phyloP scores from a whole-genome alignment of 2,113 vertebrate genomes.

The Zosterops japonicus region DNA sequence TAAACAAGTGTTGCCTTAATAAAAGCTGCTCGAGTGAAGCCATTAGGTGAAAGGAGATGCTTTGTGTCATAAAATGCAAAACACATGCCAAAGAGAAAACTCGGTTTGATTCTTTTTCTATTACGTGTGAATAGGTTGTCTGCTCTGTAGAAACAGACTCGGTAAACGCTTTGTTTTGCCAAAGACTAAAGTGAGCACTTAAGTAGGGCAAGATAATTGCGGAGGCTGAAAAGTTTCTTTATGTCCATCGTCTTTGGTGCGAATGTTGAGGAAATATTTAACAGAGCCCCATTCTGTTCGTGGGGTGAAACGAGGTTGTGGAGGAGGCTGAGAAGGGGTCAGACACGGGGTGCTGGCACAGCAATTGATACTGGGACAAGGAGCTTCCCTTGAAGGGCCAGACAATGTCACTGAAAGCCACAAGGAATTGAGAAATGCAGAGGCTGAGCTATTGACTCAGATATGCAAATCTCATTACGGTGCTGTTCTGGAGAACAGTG shows the following conservation, averaged over 20 bases:
- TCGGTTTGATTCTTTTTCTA: neutral
- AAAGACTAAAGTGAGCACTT: neutral
- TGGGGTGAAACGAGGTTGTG: neutral
- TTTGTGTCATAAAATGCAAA: neutral
- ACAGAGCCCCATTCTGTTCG: neutral
- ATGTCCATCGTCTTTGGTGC: neutral
- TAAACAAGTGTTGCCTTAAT: neutral
- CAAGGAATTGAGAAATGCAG: neutral
- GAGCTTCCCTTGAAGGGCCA: slow-evolving; percentile 3
- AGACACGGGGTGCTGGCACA: neutral
- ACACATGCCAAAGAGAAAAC: neutral
- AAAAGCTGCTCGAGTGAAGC: neutral
- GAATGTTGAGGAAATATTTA: neutral
- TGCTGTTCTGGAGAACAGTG: neutral
- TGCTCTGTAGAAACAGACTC: neutral
- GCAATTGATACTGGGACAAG: neutral
- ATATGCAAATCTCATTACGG: slow-evolving; percentile 26
- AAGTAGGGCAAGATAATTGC: slow-evolving; percentile 12
- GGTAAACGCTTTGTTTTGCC: slow-evolving; percentile 19
- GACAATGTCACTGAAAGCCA: neutral
- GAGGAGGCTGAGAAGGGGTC: slow-evolving; percentile 2
- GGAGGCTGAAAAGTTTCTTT: slow-evolving; percentile 29
- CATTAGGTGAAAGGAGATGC: neutral
- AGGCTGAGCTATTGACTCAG: neutral
- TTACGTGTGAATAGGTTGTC: neutral